These are phyloP conservation scores for Epizoanthus rinbou DNA, from an alignment of 92 coral and sea anemone species.

Conservation along the genomic window DNA sequence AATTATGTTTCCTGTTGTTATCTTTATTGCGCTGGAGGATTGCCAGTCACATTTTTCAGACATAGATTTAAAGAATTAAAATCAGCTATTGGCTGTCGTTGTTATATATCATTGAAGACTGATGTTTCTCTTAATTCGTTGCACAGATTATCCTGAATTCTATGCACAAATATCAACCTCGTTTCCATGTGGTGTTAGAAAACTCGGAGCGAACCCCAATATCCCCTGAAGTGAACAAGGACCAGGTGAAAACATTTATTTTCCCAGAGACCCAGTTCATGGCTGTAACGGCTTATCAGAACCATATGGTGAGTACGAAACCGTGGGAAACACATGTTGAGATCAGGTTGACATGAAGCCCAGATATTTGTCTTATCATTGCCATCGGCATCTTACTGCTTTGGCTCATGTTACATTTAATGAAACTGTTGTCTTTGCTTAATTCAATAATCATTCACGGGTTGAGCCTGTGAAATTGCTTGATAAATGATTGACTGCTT, in stretches of 20 bases:
- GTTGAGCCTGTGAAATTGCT: constrained; percentile 26
- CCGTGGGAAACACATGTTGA: constrained; percentile 27
- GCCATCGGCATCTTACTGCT: neutral
- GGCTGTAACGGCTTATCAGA: constrained; percentile 99
- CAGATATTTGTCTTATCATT: neutral
- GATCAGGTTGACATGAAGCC: constrained; percentile 20
- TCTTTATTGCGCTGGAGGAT: neutral
- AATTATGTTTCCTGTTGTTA: neutral
- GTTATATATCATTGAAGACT: too few relatives aligned
- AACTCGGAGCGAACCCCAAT: constrained; percentile 69
- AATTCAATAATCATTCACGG: constrained; percentile 35
- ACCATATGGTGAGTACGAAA: constrained; percentile 83
- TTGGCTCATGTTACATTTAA: constrained; percentile 15
- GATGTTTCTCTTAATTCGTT: neutral
- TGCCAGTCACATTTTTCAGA: neutral
- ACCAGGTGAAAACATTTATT: constrained; percentile 83
- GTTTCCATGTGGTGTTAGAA: constrained; percentile 94
- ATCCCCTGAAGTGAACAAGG: constrained; percentile 76
- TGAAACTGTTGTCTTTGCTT: constrained; percentile 28
- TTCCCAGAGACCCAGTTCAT: constrained; percentile 97
- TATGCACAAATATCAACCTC: constrained; percentile 99
- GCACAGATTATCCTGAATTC: constrained; percentile 94
- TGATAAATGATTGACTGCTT: constrained; percentile 25
- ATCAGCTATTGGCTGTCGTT: too few relatives aligned
- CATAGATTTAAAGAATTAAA: neutral